Evolutionary conservation across 2,797 vertebrate genomes (phyloP), one percentile per base, ranked within the genome.

Genomic region (Hippoglossus hippoglossus): DNA sequence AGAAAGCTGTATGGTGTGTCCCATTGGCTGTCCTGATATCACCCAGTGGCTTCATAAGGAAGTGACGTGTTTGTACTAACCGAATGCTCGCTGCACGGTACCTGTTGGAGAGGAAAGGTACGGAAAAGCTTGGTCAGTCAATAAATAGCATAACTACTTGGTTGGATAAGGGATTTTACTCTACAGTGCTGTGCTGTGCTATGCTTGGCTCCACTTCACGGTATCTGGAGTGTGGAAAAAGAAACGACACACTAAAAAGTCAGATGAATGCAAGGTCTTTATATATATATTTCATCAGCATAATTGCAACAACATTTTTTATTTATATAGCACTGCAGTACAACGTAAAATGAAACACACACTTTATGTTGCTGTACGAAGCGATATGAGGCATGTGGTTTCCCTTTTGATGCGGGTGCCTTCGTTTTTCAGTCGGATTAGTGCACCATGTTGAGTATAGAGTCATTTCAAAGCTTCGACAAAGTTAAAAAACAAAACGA

Each of bases 261-360:
- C 81, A 76, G 71, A 90, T 91, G 85, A 91, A 93, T 93, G 93
- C 91, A 93, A 87, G 67, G 61, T 89, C 67, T 95, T 93, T 85
- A 80, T 80, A 76, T 89, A 91, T 92, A 89, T 87, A 89, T 88
- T 91, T 92, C 80, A 88, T 91, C 87, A 92, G 87, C 84, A 90
- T 87, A 87, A 90, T 90, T 92, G 81, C 88, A 89, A 91, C 85
- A 84, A 88, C 86, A 91, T 87, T 88, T 88, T 31, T 13, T 39
- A 39, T 46, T 90, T 73, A 88, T 79, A 88, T 81, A 87, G 75
- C 87, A 90, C 81, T 78, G 80, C 84, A 90, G 81, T 65, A 91
- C 84, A 90, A 90, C 71, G 80, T 71, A 73, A 86, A 88, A 84
- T 65, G 76, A 87, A 82, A 84, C 71, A 83, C 55, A 91, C 79